Conservation (phyloP, 2,888 invertebrate genomes). For the Tetragonula carbonaria region DNA sequence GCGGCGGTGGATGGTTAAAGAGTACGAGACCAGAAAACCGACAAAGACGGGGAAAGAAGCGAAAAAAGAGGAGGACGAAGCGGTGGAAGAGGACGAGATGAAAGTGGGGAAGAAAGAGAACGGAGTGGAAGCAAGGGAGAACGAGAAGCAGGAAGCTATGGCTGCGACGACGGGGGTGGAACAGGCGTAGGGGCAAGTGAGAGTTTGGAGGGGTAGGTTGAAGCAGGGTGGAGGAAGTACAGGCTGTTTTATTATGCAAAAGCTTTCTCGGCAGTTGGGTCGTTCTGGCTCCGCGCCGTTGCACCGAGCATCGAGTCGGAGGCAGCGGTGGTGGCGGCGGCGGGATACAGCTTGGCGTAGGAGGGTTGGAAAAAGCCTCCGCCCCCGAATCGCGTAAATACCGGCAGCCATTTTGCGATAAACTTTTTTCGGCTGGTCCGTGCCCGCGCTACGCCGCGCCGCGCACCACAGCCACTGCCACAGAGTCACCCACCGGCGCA, state of each 20-base stretch:
- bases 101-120: slow-evolving; percentile 14
- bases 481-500: neutral
- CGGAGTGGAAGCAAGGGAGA: slow-evolving; percentile 21
- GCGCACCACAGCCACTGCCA: neutral
- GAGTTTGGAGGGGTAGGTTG: slow-evolving; percentile 62
- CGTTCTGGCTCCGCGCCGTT: slow-evolving; percentile 79
- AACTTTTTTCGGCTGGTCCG: slow-evolving; percentile 73
- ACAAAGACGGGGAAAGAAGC: slow-evolving; percentile 15
- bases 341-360: slow-evolving; percentile 67
- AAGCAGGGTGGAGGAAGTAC: slow-evolving; percentile 73
- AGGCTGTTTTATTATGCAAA: slow-evolving; percentile 84
- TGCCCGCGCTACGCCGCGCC: slow-evolving; percentile 25
- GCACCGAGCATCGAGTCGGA: slow-evolving; percentile 69
- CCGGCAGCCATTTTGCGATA: slow-evolving; percentile 83
- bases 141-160: slow-evolving; percentile 59
- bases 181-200: slow-evolving; percentile 50
- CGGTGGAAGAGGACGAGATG: slow-evolving; percentile 19
- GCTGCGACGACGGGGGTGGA: slow-evolving; percentile 54
- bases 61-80: slow-evolving; percentile 11
- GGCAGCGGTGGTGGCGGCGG: slow-evolving; percentile 55
- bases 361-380: slow-evolving; percentile 74
- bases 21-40: slow-evolving; percentile 17
- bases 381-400: slow-evolving; percentile 83
- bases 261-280: slow-evolving; percentile 83
- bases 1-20: slow-evolving; percentile 13